Evolutionary conservation across 2,888 invertebrate species (phyloP), one percentile per base, ranked within the genome.

Genomic region (Phytoseiulus persimilis): DNA sequence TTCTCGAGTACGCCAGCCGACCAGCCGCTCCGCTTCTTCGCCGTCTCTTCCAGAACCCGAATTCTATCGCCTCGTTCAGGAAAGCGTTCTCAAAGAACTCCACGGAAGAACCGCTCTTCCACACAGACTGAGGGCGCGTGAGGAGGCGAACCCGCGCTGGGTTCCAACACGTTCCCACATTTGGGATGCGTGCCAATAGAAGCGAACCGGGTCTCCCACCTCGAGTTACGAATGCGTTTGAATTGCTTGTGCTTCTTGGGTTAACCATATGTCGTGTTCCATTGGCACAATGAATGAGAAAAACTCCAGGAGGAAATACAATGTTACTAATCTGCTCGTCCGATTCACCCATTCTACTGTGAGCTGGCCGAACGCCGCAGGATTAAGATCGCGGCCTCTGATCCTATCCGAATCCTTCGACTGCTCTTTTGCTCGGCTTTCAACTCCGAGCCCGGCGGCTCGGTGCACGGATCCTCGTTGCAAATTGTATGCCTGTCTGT

Each of bases 251-350:
- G 65, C 65, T 65, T 65, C 65, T 65, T 65, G 65, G 65, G 65
- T 65, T 65, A 65, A 65, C 65, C 65, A 65, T 65, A 65, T 65
- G 65, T 65, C 65, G 65, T 65, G 65, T 65, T 65, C 65, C 65
- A 65, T 65, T 65, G 65, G 65, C 65, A 65, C 65, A 65, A 65
- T 65, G 65, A 65, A 65, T 65, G 65, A 65, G 65, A 65, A 65
- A 65, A 65, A 65, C 65, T 65, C 65, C 65, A 65, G 65, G 18
- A 65, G 65, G 65, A 65, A 65, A 65, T 65, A 65, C 65, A 65
- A 65, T 65, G 65, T 65, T 65, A 65, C 65, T 65, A 65, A 65
- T 65, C 65, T 65, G 65, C 65, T 65, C 65, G 65, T 65, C 65
- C 65, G 65, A 65, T 65, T 65, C 65, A 65, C 65, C 65, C 65